Evolutionary conservation across 2,888 invertebrate species (phyloP).

Genomic region (Nomada flava): DNA sequence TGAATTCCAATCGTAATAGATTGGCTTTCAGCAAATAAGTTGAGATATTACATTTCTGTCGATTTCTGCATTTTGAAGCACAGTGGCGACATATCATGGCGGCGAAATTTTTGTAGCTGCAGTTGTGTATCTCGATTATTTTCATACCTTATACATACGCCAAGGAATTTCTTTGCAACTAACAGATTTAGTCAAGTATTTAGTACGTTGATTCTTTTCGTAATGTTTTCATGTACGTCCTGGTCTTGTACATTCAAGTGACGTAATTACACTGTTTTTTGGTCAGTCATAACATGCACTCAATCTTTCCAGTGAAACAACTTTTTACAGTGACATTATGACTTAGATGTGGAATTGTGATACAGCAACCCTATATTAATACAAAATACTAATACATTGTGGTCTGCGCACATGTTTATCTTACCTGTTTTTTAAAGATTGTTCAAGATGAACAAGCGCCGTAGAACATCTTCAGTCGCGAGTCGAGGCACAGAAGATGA

Average conservation of each 20-base stretch:
- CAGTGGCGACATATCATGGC: slow-evolving; percentile 77
- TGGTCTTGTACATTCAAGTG: slow-evolving; percentile 26
- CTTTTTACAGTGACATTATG: slow-evolving; percentile 37
- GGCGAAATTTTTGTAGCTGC: slow-evolving; percentile 73
- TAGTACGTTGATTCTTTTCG: slow-evolving; percentile 29
- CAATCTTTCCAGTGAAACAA: slow-evolving; percentile 31
- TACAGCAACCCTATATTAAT: slow-evolving; percentile 22
- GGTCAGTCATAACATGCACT: slow-evolving; percentile 38
- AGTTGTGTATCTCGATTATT: slow-evolving; percentile 58
- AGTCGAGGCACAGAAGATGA: slow-evolving; percentile 90
- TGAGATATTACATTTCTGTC: neutral
- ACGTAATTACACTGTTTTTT: slow-evolving; percentile 41
- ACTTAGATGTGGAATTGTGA: slow-evolving; percentile 36
- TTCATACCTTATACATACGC: slow-evolving; percentile 57
- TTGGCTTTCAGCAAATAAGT: slow-evolving; percentile 12
- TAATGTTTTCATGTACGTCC: slow-evolving; percentile 11
- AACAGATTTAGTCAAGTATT: slow-evolving; percentile 45
- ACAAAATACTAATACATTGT: slow-evolving; percentile 5
- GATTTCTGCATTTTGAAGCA: slow-evolving; percentile 64
- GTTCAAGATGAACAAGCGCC: slow-evolving; percentile 89
- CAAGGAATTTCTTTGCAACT: slow-evolving; percentile 57
- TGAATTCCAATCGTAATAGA: neutral
- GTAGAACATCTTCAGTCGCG: slow-evolving; percentile 93
- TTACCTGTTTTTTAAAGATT: slow-evolving; percentile 65
- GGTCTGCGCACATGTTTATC: slow-evolving; percentile 12